Base-by-base conservation (phyloP, 2,888 invertebrate species). In the Yponomeuta malinellus region DNA sequence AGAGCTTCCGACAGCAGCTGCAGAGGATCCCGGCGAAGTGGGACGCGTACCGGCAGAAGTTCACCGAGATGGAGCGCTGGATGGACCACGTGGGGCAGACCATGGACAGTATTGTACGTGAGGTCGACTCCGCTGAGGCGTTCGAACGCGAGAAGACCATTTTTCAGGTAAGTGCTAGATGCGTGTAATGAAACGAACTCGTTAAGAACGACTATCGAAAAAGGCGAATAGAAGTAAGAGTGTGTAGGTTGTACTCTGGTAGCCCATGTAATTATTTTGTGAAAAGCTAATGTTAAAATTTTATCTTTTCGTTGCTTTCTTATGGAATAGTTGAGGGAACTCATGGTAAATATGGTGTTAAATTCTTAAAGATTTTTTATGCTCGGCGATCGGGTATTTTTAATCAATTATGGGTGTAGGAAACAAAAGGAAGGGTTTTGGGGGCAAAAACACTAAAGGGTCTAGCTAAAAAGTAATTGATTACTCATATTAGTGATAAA, bases 21-120 rank as follows among this genome's bases (percentile, higher is more conserved):
- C 96, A 97, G 76, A 95, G 97, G 82, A 96, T 98, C 71, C 98
- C 98, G 0, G 96, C 97, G 65, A 96, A 97, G 79, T 98, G 98
- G 98, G 95, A 96, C 72, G 94, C 95, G 0, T 98, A 98, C 78
- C 95, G 95, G 80, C 92, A 94, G 72, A 96, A 95, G 92, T 96
- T 96, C 82, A 92, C 93, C 65, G 96, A 96, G 76, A 97, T 98
- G 95, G 95, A 95, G 33, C 89, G 93, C 59, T 98, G 98, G 98
- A 98, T 98, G 97, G 96, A 97, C 77, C 94, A 95, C 66, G 97
- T 98, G 0, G 98, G 98, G 81, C 93, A 93, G 71, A 96, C 96
- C 12, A 94, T 98, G 81, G 95, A 96, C 78, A 96, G 95, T 74
- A 96, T 98, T 75, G 95, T 97, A 10, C 94, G 96, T 73, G 97